Percentiles rank a stretch among this genome's conserved stretches.
These are phyloP conservation scores for Tuta absoluta DNA, from an alignment of 2,888 invertebrate species.

Conservation along the genomic window DNA sequence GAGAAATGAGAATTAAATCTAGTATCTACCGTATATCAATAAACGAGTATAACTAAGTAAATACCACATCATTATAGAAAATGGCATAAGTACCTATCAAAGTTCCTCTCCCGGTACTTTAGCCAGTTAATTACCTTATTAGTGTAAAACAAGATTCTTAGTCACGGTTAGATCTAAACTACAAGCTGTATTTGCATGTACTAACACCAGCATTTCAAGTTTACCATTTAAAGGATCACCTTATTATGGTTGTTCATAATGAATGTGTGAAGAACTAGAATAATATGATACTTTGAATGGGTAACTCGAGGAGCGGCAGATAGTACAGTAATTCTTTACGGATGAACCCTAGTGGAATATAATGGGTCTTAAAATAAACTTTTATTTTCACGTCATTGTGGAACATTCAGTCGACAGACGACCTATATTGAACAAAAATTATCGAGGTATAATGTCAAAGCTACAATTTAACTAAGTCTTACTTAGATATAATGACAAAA, in stretches of 20 bases:
- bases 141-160: conserved; percentile 21
- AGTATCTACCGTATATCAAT: neutral
- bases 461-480: too few relatives aligned
- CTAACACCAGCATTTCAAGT: too few relatives aligned
- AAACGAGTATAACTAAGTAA: neutral
- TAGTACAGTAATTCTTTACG: neutral
- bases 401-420: too few relatives aligned
- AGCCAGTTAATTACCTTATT: conserved; percentile 16
- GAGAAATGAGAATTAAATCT: too few relatives aligned
- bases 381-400: too few relatives aligned
- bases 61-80: neutral
- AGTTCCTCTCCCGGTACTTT: neutral
- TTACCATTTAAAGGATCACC: neutral
- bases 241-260: neutral
- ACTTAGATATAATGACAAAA: too few relatives aligned
- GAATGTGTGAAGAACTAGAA: neutral
- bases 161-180: conserved; percentile 7
- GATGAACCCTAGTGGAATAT: neutral
- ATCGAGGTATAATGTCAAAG: too few relatives aligned
- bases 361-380: neutral
- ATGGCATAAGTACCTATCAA: neutral
- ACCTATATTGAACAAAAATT: too few relatives aligned
- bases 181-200: conserved; percentile 11
- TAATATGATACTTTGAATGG: neutral
- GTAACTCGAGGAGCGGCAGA: too few relatives aligned